These are phyloP conservation scores for Dolomedes plantarius DNA, from an alignment of 2,888 invertebrate genomes.

Conservation along the genomic window DNA sequence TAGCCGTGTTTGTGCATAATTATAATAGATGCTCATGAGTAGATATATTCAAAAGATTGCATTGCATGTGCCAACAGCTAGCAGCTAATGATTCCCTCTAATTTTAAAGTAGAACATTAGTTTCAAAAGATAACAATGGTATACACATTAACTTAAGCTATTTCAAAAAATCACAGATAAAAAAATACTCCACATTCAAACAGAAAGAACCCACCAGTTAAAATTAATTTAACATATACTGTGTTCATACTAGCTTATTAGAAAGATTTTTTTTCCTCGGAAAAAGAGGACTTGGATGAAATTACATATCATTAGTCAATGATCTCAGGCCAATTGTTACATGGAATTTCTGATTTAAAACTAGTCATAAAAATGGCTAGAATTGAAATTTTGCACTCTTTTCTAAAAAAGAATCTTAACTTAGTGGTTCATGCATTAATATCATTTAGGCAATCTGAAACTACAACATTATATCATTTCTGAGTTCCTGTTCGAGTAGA, in stretches of 20 bases:
- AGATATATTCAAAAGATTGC: background rate
- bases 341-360: no score
- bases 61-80: background rate
- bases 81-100: background rate
- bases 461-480: no score
- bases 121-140: background rate
- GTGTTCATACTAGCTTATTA: background rate
- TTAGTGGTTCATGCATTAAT: no score
- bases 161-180: background rate
- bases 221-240: background rate
- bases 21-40: background rate
- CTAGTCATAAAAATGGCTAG: no score
- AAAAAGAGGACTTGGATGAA: no score
- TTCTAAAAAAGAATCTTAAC: no score
- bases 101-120: background rate
- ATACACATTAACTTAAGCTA: background rate
- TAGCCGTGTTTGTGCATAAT: constrained; percentile 6
- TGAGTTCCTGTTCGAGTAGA: no score
- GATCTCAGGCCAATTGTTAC: no score
- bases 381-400: no score
- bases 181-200: background rate
- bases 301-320: no score
- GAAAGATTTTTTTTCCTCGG: background rate
- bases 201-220: background rate
- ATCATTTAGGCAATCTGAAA: no score